These are phyloP conservation scores for Tragopan temminckii DNA, from an alignment of 2,797 vertebrate species.

Conservation along the genomic window DNA sequence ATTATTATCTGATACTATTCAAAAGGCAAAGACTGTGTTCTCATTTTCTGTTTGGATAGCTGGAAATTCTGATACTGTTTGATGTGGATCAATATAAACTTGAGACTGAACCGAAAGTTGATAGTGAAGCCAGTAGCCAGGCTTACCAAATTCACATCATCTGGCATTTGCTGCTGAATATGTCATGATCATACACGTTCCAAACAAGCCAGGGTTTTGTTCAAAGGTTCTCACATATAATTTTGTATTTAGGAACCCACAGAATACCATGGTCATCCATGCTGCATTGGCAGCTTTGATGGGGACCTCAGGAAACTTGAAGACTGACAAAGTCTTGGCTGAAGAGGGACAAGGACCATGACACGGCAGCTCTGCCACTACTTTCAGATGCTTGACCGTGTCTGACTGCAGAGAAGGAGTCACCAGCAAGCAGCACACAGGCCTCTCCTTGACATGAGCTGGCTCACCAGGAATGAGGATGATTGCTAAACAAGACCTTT, in stretches of 20 bases:
- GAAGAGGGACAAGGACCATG: background rate
- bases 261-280: fast-evolving
- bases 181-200: background rate
- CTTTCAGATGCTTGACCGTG: background rate
- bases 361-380: background rate
- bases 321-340: background rate
- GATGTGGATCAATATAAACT: background rate
- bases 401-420: background rate
- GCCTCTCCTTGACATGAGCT: background rate
- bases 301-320: background rate
- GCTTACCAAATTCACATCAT: background rate
- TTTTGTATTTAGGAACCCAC: background rate
- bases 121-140: background rate
- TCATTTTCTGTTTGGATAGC: background rate
- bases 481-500: background rate
- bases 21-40: background rate
- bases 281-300: background rate
- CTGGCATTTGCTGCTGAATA: background rate
- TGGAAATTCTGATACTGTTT: background rate
- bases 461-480: background rate
- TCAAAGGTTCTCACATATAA: background rate
- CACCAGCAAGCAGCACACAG: fast-evolving
- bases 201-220: background rate
- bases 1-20: background rate
- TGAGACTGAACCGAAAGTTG: background rate